Conservation (phyloP, 1,140 invertebrate species). For the Drosophila suzukii region DNA sequence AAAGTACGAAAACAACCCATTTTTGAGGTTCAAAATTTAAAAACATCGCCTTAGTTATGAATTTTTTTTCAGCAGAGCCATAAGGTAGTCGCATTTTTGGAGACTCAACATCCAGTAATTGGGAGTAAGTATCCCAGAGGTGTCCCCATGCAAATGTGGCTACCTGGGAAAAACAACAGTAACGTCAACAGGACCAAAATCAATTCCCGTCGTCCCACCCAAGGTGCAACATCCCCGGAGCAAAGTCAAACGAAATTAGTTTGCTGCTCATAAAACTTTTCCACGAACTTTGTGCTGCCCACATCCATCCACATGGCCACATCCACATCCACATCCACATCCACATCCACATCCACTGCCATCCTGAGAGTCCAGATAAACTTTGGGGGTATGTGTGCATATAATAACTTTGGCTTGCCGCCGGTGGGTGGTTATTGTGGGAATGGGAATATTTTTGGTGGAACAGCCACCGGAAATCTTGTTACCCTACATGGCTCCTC, state of each 20-base stretch:
- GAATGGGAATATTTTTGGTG: neutral
- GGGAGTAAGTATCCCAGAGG: neutral
- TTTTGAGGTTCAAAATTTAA: no score
- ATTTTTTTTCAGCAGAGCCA: no score
- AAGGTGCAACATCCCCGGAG: slow-evolving; percentile 53
- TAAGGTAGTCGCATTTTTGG: no score
- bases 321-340: neutral
- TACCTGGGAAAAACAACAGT: slow-evolving; percentile 9
- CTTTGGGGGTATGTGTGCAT: slow-evolving; percentile 20
- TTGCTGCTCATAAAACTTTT: slow-evolving; percentile 74
- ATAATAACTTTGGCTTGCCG: slow-evolving; percentile 44
- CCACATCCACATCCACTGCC: neutral
- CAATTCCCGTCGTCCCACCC: slow-evolving; percentile 63
- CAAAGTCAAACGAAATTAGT: slow-evolving; percentile 66
- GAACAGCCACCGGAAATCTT: slow-evolving; percentile 20
- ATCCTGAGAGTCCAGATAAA: slow-evolving; percentile 1
- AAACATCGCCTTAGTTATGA: no score
- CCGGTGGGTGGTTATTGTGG: slow-evolving; percentile 5
- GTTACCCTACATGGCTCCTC: slow-evolving; percentile 39
- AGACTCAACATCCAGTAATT: no score
- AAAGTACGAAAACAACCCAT: no score
- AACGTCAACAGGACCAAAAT: slow-evolving; percentile 43
- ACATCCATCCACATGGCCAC: neutral
- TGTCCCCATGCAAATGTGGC: slow-evolving; percentile 36
- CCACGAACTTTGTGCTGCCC: slow-evolving; percentile 57